Evolutionary conservation across 2,797 vertebrate genomes (phyloP).

Genomic region (Gambusia yucatana): DNA sequence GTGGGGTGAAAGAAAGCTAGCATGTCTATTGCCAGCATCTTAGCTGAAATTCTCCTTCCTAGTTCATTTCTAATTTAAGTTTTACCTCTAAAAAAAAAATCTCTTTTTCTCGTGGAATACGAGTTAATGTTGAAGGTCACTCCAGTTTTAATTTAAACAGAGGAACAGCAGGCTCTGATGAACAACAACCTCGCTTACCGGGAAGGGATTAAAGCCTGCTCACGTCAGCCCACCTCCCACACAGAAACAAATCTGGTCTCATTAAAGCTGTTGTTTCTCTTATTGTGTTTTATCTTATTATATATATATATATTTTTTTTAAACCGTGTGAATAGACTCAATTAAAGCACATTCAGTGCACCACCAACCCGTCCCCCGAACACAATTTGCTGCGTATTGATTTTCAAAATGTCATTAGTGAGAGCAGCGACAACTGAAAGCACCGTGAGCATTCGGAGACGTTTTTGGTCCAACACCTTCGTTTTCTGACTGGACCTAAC

Average conservation of each 20-base stretch:
- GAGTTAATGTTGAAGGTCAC: not conserved
- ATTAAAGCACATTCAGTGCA: not conserved
- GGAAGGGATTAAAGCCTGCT: conserved; percentile 1
- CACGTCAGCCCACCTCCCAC: not conserved
- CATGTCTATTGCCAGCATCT: not conserved
- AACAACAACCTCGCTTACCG: not conserved
- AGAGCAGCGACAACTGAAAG: not conserved
- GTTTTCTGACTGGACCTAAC: not conserved
- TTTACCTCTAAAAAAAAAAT: not conserved
- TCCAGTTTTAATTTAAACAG: not conserved
- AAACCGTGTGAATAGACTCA: conserved; percentile 5
- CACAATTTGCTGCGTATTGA: not conserved
- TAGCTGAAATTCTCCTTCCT: not conserved
- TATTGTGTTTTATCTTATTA: conserved; percentile 5
- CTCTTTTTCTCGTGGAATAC: not conserved
- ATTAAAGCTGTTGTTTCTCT: not conserved
- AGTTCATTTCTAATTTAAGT: not conserved
- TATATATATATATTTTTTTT: not conserved
- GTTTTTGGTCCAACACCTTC: not conserved
- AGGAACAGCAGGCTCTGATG: not conserved
- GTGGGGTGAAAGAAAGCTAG: not conserved
- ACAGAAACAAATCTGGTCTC: not conserved
- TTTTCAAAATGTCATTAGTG: not conserved
- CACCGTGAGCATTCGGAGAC: not conserved
- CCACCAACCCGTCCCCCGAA: not conserved